Base-by-base conservation (phyloP, 2,113 vertebrate species). In the Thomomys bottae region DNA sequence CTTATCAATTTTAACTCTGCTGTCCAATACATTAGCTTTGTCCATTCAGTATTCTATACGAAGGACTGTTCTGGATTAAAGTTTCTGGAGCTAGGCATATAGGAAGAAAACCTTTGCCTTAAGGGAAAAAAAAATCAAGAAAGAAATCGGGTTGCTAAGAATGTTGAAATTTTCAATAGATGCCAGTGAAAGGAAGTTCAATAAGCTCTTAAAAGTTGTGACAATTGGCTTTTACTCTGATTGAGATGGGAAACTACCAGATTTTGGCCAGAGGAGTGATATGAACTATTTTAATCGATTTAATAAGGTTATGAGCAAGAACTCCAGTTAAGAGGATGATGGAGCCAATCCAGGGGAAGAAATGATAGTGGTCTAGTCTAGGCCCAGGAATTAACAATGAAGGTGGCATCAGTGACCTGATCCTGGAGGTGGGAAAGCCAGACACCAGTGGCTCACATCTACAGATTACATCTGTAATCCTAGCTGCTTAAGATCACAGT, bases 151-250 rank as follows among this genome's bases (percentile, higher is more conserved):
- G 14, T 75, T 75, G 7, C 54, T 30, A 76, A 91, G 32, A 11
- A 93, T 38, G 2, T 14, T 92, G 8, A 26, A 40, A 59, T 88
- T 95, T 90, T 88, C 61, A 80, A 45, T 17, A 67, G 57, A 20
- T 21, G 17, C 2, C 26, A 30, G 42, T 21, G 18, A 89, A 95
- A 71, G 45, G 49, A 95, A 66, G 45, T 64, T 45, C 45, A 83
- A 40, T 15, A 30, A 70, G 9, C 12, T 54, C 12, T 59, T 61
- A n/a, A 14, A 85, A 9, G 28, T 81, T 45, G 68, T 45, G n/a
- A 18, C 15, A 81, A 67, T 30, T 45, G 67, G 28, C 49, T 85
- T 93, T 83, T 90, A 80, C n/a, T 79, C 84, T 20, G 36, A 67
- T 5, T 30, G 9, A 75, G 32, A 45, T 30, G 20, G 36, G 20